Evolutionary conservation across 2,113 vertebrate species (phyloP).

Genomic region (Phyllostomus hastatus): DNA sequence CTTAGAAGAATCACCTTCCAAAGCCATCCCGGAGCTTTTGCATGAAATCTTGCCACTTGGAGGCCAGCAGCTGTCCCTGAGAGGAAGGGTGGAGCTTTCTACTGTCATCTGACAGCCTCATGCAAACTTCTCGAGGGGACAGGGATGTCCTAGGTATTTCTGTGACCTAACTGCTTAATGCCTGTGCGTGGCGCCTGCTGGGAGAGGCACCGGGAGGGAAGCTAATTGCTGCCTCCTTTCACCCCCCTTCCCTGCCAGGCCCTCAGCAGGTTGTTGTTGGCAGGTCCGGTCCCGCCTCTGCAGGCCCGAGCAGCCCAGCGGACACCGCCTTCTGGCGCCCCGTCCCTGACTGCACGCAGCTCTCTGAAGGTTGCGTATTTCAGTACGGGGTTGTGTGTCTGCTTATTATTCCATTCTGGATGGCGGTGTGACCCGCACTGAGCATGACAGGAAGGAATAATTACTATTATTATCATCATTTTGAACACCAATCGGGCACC

Average conservation of each 20-base stretch:
- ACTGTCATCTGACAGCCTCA: neutral
- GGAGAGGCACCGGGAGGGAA: neutral
- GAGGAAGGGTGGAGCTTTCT: neutral
- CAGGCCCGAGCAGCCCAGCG: neutral
- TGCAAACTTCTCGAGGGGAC: neutral
- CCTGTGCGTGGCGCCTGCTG: neutral
- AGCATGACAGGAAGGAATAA: neutral
- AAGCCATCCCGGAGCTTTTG: neutral
- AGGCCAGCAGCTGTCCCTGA: neutral
- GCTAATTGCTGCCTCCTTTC: neutral
- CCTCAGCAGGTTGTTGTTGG: neutral
- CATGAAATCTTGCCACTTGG: neutral
- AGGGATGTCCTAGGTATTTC: neutral
- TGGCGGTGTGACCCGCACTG: neutral
- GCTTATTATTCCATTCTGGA: conserved; percentile 11
- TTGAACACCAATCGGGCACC: neutral
- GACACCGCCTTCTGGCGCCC: neutral
- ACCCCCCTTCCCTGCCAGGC: neutral
- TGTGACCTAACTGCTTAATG: neutral
- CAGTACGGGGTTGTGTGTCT: neutral
- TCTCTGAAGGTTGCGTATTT: neutral
- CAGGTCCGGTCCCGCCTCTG: neutral
- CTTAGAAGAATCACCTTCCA: neutral
- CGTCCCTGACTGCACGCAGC: neutral
- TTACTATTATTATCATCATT: conserved; percentile 47